These are phyloP conservation scores for Stenodema calcarata DNA, from an alignment of 2,888 invertebrate species.

Conservation along the genomic window DNA sequence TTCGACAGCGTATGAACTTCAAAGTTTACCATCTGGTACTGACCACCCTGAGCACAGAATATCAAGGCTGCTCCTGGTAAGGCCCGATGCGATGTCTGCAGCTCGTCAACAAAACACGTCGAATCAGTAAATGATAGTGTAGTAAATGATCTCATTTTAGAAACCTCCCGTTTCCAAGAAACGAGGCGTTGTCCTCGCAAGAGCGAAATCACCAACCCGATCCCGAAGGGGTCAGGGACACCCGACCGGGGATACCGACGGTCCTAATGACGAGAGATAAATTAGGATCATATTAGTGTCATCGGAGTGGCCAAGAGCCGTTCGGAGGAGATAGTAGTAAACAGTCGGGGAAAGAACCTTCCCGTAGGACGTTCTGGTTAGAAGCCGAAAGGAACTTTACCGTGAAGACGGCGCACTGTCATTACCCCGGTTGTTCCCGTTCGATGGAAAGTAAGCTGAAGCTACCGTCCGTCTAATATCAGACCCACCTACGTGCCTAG, in stretches of 20 bases:
- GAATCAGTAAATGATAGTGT: too few relatives aligned
- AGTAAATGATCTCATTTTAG: background rate
- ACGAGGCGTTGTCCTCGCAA: background rate
- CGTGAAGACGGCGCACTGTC: constrained; percentile 16
- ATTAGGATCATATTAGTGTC: constrained; percentile 16
- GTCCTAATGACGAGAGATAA: constrained; percentile 4
- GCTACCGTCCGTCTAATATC: background rate
- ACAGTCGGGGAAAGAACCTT: background rate
- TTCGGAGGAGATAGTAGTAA: background rate
- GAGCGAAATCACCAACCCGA: background rate
- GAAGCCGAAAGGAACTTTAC: constrained; percentile 8
- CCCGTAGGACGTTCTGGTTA: background rate
- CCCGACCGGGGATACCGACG: background rate
- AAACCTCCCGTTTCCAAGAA: background rate
- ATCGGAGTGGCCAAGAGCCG: background rate
- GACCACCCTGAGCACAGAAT: too few relatives aligned
- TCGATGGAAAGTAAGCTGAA: constrained; percentile 13
- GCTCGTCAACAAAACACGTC: too few relatives aligned
- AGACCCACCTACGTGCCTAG: background rate
- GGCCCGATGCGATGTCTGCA: too few relatives aligned
- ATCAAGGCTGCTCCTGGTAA: too few relatives aligned
- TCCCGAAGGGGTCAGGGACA: background rate
- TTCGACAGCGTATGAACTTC: too few relatives aligned
- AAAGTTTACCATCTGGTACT: too few relatives aligned
- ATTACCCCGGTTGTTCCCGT: constrained; percentile 19